phyloP scores from a whole-genome alignment of 2,888 invertebrate species.

The Drosophila lacicola region DNA sequence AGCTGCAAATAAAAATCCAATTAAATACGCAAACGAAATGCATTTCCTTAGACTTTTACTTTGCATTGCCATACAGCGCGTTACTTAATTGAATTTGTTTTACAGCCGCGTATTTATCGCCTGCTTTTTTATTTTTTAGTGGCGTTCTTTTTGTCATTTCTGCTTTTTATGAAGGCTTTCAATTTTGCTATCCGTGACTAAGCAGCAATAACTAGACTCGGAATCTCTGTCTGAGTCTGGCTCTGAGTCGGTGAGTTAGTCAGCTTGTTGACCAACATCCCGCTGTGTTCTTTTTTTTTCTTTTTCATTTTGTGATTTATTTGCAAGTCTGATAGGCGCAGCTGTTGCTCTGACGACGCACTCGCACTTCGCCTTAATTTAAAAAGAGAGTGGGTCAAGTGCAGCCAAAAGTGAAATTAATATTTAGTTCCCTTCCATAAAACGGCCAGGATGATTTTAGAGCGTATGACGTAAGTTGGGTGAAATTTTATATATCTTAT shows the following conservation, averaged over 20 bases:
- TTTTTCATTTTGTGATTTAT: conserved; percentile 67
- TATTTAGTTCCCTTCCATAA: conserved; percentile 55
- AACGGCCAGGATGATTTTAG: background rate
- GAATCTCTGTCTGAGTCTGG: conserved; percentile 16
- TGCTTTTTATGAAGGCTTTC: conserved; percentile 60
- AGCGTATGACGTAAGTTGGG: too few species aligned
- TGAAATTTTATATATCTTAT: background rate
- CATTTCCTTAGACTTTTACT: conserved; percentile 62
- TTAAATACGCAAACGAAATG: conserved; percentile 67
- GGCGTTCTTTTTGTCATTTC: conserved; percentile 14
- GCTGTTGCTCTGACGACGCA: conserved; percentile 23
- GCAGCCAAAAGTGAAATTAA: conserved; percentile 80
- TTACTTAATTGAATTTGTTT: conserved; percentile 70
- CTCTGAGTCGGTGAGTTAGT: conserved; percentile 31
- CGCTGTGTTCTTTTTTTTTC: conserved; percentile 69
- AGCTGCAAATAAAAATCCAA: conserved; percentile 53
- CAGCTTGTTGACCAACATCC: conserved; percentile 51
- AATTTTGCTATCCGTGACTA: conserved; percentile 67
- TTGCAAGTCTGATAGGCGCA: conserved; percentile 33
- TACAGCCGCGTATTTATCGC: conserved; percentile 58
- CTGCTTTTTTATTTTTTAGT: conserved; percentile 21
- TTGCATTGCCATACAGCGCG: conserved; percentile 47
- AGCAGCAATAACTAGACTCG: conserved; percentile 29
- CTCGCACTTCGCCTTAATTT: conserved; percentile 48
- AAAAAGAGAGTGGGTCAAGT: conserved; percentile 77